Evolutionary conservation across 2,888 invertebrate genomes (phyloP).

Genomic region (Plagodis pulveraria): DNA sequence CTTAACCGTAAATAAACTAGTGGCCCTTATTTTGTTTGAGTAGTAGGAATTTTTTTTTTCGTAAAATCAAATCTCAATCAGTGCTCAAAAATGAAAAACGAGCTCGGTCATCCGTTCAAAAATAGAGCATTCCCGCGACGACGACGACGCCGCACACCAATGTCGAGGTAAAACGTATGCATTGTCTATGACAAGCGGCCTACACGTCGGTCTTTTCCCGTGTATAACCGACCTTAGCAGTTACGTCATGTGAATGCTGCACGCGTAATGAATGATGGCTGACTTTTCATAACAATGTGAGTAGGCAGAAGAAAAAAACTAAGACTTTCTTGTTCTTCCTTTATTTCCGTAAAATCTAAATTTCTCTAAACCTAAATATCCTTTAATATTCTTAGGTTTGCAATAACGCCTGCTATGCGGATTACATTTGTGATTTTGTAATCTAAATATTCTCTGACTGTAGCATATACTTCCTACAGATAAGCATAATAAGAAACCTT

Average conservation of each 20-base stretch:
- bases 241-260: conserved; percentile 19
- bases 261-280: conserved; percentile 4
- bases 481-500: too few species aligned
- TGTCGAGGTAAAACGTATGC: conserved; percentile 42
- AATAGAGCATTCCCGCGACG: conserved; percentile 38
- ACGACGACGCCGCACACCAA: conserved; percentile 30
- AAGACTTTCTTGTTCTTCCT: too few species aligned
- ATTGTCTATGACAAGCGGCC: conserved; percentile 31
- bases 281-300: conserved; percentile 1
- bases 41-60: not conserved
- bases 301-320: not conserved
- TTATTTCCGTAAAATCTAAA: too few species aligned
- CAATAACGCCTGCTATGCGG: too few species aligned
- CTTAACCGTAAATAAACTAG: too few species aligned
- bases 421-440: too few species aligned
- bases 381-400: too few species aligned
- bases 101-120: conserved; percentile 34
- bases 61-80: conserved; percentile 7
- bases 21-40: too few species aligned
- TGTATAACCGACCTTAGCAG: conserved; percentile 10
- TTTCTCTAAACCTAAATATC: too few species aligned
- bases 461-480: too few species aligned
- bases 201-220: conserved; percentile 4
- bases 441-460: too few species aligned
- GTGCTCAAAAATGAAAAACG: conserved; percentile 36